Evolutionary conservation across 2,113 vertebrate genomes (phyloP).

Genomic region (Anolis carolinensis): DNA sequence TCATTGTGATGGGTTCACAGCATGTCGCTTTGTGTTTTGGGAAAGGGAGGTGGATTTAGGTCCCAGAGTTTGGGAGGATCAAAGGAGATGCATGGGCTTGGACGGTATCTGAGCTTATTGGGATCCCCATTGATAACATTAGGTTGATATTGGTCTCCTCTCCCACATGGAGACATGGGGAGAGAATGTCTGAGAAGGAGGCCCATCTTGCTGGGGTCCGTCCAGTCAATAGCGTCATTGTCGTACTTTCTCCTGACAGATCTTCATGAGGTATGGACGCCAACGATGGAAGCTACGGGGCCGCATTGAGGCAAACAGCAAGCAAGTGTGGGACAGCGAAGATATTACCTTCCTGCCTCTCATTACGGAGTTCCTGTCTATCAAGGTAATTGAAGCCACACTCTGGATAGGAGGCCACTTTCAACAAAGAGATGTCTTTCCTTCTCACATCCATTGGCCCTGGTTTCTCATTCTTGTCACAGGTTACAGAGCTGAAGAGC

Average conservation of each 20-base stretch:
- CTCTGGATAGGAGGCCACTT: not conserved
- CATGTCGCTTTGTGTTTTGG: not conserved
- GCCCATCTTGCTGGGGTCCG: fast-evolving
- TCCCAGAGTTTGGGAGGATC: not conserved
- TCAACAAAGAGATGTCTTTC: not conserved
- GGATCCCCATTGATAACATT: not conserved
- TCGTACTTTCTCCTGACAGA: conserved; percentile 68
- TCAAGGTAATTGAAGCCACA: conserved; percentile 83
- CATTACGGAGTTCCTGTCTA: conserved; percentile 92
- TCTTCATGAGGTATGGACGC: conserved; percentile 94
- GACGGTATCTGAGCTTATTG: not conserved
- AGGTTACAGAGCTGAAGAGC: conserved; percentile 96
- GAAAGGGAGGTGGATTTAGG: conserved; percentile 36
- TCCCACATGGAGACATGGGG: no score
- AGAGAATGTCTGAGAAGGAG: not conserved
- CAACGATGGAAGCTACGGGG: conserved; percentile 95
- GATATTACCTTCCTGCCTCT: conserved; percentile 93
- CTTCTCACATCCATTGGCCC: not conserved
- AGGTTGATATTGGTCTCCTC: not conserved
- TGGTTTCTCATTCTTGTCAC: conserved; percentile 5
- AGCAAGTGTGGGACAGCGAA: conserved; percentile 97
- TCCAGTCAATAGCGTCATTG: not conserved
- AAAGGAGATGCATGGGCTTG: not conserved
- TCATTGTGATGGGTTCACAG: not conserved
- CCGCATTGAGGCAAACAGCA: conserved; percentile 90